Evolutionary conservation across 2,797 vertebrate genomes (phyloP).

Genomic region (Molossus molossus): DNA sequence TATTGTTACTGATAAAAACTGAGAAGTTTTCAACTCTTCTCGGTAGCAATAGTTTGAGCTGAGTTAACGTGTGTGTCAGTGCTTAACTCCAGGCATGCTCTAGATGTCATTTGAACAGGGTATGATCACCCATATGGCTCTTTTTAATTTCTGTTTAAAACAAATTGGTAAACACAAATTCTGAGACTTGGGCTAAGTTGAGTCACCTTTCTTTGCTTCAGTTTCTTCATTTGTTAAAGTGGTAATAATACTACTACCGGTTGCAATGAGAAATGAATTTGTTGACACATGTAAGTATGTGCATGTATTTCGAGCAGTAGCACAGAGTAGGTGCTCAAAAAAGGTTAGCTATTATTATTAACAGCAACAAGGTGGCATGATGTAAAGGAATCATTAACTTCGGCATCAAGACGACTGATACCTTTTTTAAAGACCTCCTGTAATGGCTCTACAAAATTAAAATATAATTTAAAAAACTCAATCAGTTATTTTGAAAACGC

Average conservation of each 20-base stretch:
- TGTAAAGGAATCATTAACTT: not conserved
- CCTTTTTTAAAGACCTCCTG: not conserved
- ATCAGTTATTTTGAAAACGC: not conserved
- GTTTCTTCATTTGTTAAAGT: not conserved
- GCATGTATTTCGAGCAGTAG: not conserved
- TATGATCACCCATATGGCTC: not conserved
- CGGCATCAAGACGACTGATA: not conserved
- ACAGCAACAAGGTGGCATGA: not conserved
- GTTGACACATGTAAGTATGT: not conserved
- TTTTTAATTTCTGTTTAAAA: not conserved
- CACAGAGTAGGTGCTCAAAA: not conserved
- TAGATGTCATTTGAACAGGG: not conserved
- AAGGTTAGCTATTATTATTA: not conserved
- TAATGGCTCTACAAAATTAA: not conserved
- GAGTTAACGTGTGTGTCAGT: not conserved
- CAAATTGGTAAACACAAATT: conserved; percentile 1
- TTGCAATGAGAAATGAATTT: not conserved
- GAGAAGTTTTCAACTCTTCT: not conserved
- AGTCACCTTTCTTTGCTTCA: not conserved
- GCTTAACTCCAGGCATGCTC: not conserved
- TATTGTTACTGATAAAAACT: conserved; percentile 56
- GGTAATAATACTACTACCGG: not conserved
- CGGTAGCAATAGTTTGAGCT: not conserved
- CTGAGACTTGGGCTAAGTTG: not conserved
- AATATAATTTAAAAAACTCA: not conserved